Evolutionary conservation across 2,797 vertebrate genomes (phyloP), one percentile per base, ranked within the genome.

Genomic region (Sus cebifrons): DNA sequence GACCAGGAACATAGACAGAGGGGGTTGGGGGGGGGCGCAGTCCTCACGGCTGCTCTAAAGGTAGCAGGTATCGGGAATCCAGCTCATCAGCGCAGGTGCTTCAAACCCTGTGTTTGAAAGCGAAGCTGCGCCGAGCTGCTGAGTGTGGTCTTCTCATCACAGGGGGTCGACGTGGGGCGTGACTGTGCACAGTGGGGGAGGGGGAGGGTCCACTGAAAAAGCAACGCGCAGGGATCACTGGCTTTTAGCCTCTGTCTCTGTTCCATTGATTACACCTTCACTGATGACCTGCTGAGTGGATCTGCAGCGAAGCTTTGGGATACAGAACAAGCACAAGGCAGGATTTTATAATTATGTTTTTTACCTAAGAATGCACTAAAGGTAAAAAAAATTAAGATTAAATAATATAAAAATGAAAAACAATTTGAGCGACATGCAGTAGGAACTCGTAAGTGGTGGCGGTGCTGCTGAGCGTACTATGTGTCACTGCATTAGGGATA

Each of bases 171-270:
- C 6, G 62, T 6, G 32, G 60, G 56, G 21, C 8, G 9, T 14
- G 58, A 14, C 25, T 8, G n/a, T 27, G 25, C 4, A 10, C 13
- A 21, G 6, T 5, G 52, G 25, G 0, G 4, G 14, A 5, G 10
- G 11, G 7, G 2, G 13, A 40, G 32, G 32, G 27, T 14, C n/a
- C 60, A 14, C 9, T 11, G 44, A 40, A 32, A 44, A 44, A 23
- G 16, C 0, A n/a, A 7, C 5, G 25, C 49, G 36, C 4, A 12
- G 23, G 5, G 27, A 18, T 12, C 27, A 1, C 13, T 20, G 18
- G 3, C 21, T 67, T 65, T n/a, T 23, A n/a, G 8, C 3, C 16
- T 65, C 13, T 40, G 17, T 17, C 1, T 10, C 36, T 71, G 54
- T n/a, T 32, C 27, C 12, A 23, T 8, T 11, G 23, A 16, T 56